Percentiles rank a stretch among this genome's conserved stretches.
Evolutionary conservation across 2,888 invertebrate genomes (phyloP).

Genomic region (Cerastis rubricosa): DNA sequence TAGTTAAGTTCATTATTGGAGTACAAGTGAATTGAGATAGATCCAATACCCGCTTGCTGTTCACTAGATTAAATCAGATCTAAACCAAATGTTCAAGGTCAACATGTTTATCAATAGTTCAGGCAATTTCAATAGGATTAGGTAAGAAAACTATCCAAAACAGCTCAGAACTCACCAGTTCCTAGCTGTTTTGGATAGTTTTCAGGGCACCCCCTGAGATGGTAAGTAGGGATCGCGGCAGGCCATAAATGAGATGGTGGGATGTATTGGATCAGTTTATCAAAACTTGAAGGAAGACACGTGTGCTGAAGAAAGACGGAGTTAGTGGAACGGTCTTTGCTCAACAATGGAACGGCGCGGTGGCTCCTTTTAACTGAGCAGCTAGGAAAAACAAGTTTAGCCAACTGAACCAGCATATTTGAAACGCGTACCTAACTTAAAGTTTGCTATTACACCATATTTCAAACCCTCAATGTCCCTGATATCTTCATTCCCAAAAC

Average conservation of each 20-base stretch:
- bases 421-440: not conserved
- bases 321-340: not conserved
- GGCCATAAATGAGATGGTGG: not conserved
- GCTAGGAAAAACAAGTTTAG: not conserved
- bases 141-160: not conserved
- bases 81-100: too few relatives aligned
- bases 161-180: not conserved
- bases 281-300: not conserved
- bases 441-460: not conserved
- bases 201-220: too few relatives aligned
- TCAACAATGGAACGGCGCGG: not conserved
- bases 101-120: not conserved
- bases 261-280: not conserved
- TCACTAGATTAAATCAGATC: too few relatives aligned
- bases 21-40: not conserved
- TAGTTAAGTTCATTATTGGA: not conserved
- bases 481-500: not conserved
- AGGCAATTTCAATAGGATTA: not conserved
- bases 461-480: not conserved
- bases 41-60: too few relatives aligned
- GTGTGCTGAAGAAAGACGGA: not conserved
- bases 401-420: not conserved
- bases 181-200: too few relatives aligned
- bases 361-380: too few relatives aligned
- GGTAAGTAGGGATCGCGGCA: not conserved